Evolutionary conservation across 2,888 invertebrate species (phyloP).

Genomic region (Sylvicola cinctus): DNA sequence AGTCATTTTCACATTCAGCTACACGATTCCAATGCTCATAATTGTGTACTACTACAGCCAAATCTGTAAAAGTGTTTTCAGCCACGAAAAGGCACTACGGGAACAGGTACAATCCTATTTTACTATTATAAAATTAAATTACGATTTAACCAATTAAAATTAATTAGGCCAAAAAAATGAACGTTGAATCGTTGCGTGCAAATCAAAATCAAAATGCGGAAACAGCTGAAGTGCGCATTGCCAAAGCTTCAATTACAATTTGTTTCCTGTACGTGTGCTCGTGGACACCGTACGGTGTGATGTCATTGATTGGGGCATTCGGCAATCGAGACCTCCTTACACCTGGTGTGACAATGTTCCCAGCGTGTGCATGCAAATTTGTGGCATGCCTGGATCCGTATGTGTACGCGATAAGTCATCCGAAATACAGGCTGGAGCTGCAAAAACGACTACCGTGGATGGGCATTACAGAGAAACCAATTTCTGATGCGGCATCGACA

Average conservation of each 20-base stretch:
- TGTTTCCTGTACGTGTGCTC: conserved; percentile 69
- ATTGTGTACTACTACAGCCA: conserved; percentile 72
- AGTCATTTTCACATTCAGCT: conserved; percentile 56
- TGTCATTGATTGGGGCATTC: conserved; percentile 59
- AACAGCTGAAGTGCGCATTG: conserved; percentile 66
- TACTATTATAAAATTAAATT: conserved; percentile 17
- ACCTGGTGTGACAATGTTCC: conserved; percentile 62
- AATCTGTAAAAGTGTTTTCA: conserved; percentile 70
- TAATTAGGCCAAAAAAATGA: conserved; percentile 67
- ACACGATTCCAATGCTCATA: conserved; percentile 52
- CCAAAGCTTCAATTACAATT: conserved; percentile 72
- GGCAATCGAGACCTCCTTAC: conserved; percentile 53
- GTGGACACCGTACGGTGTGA: conserved; percentile 68
- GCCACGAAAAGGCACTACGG: conserved; percentile 62
- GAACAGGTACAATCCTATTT: conserved; percentile 28
- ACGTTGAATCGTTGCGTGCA: conserved; percentile 60
- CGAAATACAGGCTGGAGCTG: conserved; percentile 62
- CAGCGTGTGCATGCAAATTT: conserved; percentile 66
- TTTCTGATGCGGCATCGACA: conserved; percentile 34
- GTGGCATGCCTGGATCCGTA: conserved; percentile 86
- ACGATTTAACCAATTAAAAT: background rate
- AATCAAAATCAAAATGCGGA: conserved; percentile 38
- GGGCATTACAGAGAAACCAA: conserved; percentile 40
- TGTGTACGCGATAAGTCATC: conserved; percentile 80
- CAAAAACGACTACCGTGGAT: conserved; percentile 59